Conservation (phyloP, 1,140 invertebrate genomes). For the Drosophila grimshawi region DNA sequence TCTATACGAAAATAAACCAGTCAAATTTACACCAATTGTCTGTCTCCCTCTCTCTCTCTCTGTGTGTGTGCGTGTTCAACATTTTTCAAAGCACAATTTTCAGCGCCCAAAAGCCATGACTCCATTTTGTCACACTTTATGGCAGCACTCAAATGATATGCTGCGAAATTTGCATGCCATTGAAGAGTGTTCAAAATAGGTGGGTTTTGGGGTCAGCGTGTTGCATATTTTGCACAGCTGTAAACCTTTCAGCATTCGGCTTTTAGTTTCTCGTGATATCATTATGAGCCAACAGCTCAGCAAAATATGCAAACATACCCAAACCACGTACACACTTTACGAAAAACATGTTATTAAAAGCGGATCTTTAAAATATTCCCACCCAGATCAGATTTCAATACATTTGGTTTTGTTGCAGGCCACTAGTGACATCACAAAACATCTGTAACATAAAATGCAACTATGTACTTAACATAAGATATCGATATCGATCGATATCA, state of each 20-base stretch:
- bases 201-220: background rate
- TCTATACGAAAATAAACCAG: slow-evolving; percentile 65
- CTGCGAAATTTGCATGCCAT: slow-evolving; percentile 67
- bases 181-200: slow-evolving; percentile 6
- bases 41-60: background rate
- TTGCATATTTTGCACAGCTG: slow-evolving; percentile 22
- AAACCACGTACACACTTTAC: background rate
- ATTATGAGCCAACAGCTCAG: slow-evolving; percentile 27
- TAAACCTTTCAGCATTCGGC: slow-evolving; percentile 31
- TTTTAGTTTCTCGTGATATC: slow-evolving; percentile 40
- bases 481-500: too few relatives aligned
- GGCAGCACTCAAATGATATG: slow-evolving; percentile 50
- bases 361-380: too few relatives aligned
- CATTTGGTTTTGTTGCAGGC: too few relatives aligned
- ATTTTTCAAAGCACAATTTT: slow-evolving; percentile 57
- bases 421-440: too few relatives aligned
- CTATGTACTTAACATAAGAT: too few relatives aligned
- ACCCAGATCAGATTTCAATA: too few relatives aligned
- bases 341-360: background rate
- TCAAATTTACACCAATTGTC: slow-evolving; percentile 32
- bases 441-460: too few relatives aligned
- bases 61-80: slow-evolving; percentile 13
- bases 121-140: slow-evolving; percentile 60
- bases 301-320: slow-evolving; percentile 13
- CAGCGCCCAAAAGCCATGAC: slow-evolving; percentile 47